Evolutionary conservation across 2,113 vertebrate species (phyloP), one percentile per base, ranked within the genome.

Genomic region (Ondatra zibethicus): DNA sequence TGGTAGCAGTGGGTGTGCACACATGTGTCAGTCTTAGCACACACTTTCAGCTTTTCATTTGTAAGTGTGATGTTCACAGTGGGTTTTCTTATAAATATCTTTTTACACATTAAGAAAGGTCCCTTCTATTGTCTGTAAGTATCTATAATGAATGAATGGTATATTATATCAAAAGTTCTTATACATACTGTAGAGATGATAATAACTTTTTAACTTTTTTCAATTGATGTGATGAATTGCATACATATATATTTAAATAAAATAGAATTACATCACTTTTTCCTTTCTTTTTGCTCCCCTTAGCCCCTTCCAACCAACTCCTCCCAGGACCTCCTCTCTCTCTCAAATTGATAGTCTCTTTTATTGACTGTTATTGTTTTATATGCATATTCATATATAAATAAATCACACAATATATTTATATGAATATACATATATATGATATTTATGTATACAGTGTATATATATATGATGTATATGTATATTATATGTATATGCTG

Each of bases 101-200:
- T 77, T 96, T 73, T 77, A 82, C 55, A 68, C 23, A 92, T 72
- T 77, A 90, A 84, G 75, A 47, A 72, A 58, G 8, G 29, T 88
- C 19, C 68, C 70, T 82, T 55, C 55, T 95, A 63, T 4, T 45
- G 70, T 82, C 80, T 93, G 42, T 16, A 27, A 75, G 1, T 85
- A 86, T 58, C 75, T 94, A 76, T 81, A 45, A 81, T 80, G 14
- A 91, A 76, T 89, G 11, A 13, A 50, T 73, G 14, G 65, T 72
- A 76, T 70, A 72, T 89, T 77, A 92, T 86, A 50, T 58, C 16
- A 65, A 70, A 93, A 55, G 23, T 68, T 58, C 76, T 90, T 68
- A 52, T 84, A 84, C 6, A 65, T 7, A 78, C 85, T 93, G n/a
- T 65, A 88, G 76, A 92, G 9, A 82, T 82, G 65, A 76, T 89